These are phyloP conservation scores for Sinhomidia bicolor DNA, from an alignment of 2,888 invertebrate species.

Conservation along the genomic window DNA sequence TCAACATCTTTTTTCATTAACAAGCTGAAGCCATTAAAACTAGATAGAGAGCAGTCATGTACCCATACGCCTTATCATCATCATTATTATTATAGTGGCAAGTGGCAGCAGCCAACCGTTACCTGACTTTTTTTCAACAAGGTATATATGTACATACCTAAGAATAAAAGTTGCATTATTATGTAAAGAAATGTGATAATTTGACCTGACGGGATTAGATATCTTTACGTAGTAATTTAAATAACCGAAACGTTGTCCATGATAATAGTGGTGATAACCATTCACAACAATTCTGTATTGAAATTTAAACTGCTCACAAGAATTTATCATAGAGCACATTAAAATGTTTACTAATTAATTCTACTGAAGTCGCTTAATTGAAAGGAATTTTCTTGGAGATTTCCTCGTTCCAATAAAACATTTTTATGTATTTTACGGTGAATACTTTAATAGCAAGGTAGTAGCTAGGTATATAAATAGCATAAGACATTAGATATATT, in stretches of 20 bases:
- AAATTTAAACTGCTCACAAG: not conserved
- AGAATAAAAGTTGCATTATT: too few relatives aligned
- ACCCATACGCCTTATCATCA: not conserved
- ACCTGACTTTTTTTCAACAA: not conserved
- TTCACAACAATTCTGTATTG: not conserved
- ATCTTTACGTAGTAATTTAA: too few relatives aligned
- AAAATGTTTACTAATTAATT: not conserved
- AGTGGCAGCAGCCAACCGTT: conserved; percentile 23
- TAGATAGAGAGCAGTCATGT: not conserved
- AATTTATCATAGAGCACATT: not conserved
- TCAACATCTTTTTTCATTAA: not conserved
- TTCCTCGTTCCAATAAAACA: not conserved
- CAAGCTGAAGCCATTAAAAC: too few relatives aligned
- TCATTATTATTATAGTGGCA: not conserved
- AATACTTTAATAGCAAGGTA: not conserved
- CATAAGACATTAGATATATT: too few relatives aligned
- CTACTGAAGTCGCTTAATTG: not conserved
- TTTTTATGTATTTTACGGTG: not conserved
- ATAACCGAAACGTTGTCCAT: too few relatives aligned
- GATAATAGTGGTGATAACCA: too few relatives aligned
- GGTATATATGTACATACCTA: too few relatives aligned
- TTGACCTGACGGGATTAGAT: too few relatives aligned
- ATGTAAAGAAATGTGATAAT: not conserved
- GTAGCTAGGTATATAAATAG: too few relatives aligned
- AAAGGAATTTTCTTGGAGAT: not conserved